Conservation (phyloP, 1,140 invertebrate species). For the Drosophila sulfurigaster region DNA sequence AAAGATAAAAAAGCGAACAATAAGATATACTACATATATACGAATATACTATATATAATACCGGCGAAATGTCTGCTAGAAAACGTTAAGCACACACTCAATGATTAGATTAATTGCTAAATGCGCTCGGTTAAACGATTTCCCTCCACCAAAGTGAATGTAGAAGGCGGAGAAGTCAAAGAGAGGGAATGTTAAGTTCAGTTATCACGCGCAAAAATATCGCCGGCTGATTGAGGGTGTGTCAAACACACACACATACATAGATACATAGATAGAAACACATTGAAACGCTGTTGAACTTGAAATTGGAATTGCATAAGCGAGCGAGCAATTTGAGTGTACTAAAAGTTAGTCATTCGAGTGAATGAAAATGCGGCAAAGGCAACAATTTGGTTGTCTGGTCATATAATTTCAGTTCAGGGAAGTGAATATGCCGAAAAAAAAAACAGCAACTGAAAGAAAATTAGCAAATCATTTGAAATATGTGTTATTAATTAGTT, state of each 20-base stretch:
- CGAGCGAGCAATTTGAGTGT: conserved; percentile 7
- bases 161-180: neutral
- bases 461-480: conserved; percentile 63
- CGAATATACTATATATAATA: neutral
- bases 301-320: conserved; percentile 53
- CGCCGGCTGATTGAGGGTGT: conserved; percentile 28
- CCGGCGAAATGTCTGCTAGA: neutral
- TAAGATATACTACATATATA: neutral
- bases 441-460: conserved; percentile 9
- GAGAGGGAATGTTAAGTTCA: conserved; percentile 1
- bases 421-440: conserved; percentile 41
- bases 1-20: neutral
- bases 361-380: conserved; percentile 33
- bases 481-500: conserved; percentile 75
- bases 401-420: conserved; percentile 28
- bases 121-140: neutral
- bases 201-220: conserved; percentile 7
- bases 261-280: neutral
- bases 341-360: conserved; percentile 30
- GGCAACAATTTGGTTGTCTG: conserved; percentile 7
- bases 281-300: conserved; percentile 32
- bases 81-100: conserved; percentile 8
- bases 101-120: conserved; percentile 28
- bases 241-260: conserved; percentile 4
- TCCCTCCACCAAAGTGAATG: neutral